These are phyloP conservation scores for Tanypteryx hageni DNA, from an alignment of 2,888 invertebrate species.

Conservation along the genomic window DNA sequence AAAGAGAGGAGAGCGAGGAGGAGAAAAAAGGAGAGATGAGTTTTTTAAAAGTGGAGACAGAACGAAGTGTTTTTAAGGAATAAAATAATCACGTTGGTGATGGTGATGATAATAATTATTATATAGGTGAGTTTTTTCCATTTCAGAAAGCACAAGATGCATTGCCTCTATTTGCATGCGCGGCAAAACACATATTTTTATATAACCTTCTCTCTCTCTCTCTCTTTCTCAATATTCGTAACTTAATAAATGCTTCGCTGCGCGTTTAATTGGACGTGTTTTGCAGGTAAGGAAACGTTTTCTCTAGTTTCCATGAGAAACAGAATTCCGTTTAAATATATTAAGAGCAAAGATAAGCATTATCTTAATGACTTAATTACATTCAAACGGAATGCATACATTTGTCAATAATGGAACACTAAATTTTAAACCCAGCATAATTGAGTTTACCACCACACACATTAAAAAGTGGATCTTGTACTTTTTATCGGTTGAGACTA, in stretches of 20 bases:
- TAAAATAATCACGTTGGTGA: conserved; percentile 34
- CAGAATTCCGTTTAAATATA: background rate
- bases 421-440: too few species aligned
- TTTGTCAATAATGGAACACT: too few species aligned
- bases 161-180: conserved; percentile 54
- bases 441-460: too few species aligned
- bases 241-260: conserved; percentile 37
- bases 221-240: background rate
- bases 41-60: conserved; percentile 45
- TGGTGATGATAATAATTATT: conserved; percentile 50
- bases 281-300: background rate
- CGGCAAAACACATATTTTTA: background rate
- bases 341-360: too few species aligned
- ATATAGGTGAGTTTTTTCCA: conserved; percentile 21
- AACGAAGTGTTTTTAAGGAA: conserved; percentile 38
- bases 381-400: too few species aligned
- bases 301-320: background rate
- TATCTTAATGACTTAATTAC: too few species aligned
- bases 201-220: background rate
- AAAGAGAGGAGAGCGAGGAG: conserved; percentile 36
- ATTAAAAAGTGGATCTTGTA: too few species aligned
- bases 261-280: conserved; percentile 25
- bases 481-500: too few species aligned
- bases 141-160: background rate
- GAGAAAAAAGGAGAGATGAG: background rate